Evolutionary conservation across 2,888 invertebrate genomes (phyloP), one percentile per base, ranked within the genome.

Genomic region (Steinernema carpocapsae): DNA sequence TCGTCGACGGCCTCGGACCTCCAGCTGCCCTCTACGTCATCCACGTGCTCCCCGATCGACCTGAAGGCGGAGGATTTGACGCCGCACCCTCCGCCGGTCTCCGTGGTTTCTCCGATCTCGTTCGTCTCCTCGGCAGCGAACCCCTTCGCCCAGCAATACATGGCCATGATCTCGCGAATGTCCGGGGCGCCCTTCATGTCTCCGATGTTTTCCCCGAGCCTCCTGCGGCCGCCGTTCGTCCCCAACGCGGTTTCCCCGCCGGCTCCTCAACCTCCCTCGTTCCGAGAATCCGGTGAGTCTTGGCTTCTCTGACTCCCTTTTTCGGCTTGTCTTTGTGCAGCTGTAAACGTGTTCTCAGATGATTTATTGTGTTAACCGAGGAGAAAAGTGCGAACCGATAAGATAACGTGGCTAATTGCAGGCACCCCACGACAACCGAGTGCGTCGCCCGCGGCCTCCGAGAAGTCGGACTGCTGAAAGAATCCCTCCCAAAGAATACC

Each of bases 301-400:
- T 10, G 10, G 37, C 10, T 37, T 37, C 37, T 37, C 37, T 37
- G 4, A 10, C 4, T 10, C 10, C 37, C 37, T 37, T 10, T 37
- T 37, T 37, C 37, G 37, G 37, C 37, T 37, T 10, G 37, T 37
- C 37, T 37, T 37, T 37, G 37, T 37, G 37, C 37, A 10, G 64
- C 64, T 64, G 64, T 64, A 64, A 64, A 64, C 64, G 64, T 64
- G 64, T 64, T 64, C 64, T 32, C 12, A 29, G 64, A 64, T 64
- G 64, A 64, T 64, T 64, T 64, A 64, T 32, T 64, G 37, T 64
- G 29, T 32, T 29, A 32, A 26, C 64, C 37, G 37, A 37, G 37
- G 37, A 37, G 37, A 37, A 64, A 32, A 48, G 48, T 48, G 48
- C 19, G 48, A 37, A 37, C 37, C 48, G 48, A 64, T 64, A 64